Base-by-base conservation (phyloP, 1,140 invertebrate genomes). In the Achatina immaculata region DNA sequence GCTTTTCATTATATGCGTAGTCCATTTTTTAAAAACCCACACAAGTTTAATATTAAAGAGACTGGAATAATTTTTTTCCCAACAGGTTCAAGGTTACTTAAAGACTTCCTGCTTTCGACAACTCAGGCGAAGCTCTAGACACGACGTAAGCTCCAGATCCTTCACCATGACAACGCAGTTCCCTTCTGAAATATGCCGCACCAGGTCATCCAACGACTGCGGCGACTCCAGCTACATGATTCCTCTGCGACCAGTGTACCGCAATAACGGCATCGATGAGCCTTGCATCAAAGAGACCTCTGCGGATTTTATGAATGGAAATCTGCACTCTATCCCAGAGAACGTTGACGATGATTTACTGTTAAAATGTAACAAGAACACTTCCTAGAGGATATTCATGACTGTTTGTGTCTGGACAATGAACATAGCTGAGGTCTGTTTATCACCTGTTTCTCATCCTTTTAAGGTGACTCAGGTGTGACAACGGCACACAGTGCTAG, bases 121-220 rank as follows among this genome's bases (percentile, higher is more conserved):
- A 6, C 7, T 72, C 1, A 42, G 69, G 11, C 42, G 31, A 1
- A 45, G 34, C 14, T 7, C 9, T 21, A 2, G 69, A 28, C 16
- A 28, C 4, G 69, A 72, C 9, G 11, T 43, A 14, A 43, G 7
- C 1, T 42, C 69, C 1, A 7, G 69, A 24, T 72, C 69, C 7
- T 28, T 43, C 69, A 72, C 69, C 7, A 21, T 72, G 69, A 43
- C 69, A 28, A 72, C 69, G 11, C 69, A 72, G 31, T 72, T 19
- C 69, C 7, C 42, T 43, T 72, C 69, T 9, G 69, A 72, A 16
- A 14, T 72, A 36, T 43, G 34, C 14, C 36, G 69, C 34, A 72
- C 36, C 7, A 14, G 42, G 2, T 72, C 69, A 28, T 28, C 42
- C 38, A 42, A 43, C 28, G 69, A n/a, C 6, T 7, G 7, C 19